Evolutionary conservation across 2,888 invertebrate genomes (phyloP), one percentile per base, ranked within the genome.

Genomic region (Chrysolina haemoptera): DNA sequence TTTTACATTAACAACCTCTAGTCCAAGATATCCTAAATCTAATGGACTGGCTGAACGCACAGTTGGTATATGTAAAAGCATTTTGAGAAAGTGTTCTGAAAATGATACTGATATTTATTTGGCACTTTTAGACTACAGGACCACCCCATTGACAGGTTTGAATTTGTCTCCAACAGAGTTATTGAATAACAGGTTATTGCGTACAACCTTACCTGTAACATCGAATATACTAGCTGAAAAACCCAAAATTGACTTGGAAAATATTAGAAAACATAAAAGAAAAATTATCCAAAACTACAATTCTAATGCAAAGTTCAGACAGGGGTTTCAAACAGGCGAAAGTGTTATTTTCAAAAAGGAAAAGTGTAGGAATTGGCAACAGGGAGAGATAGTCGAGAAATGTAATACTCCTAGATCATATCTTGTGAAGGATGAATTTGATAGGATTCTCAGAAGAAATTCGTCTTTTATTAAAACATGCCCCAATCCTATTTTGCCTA

Each of bases 31-130:
- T 53, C 74, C 76, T 12, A 71, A 76, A 64, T 71, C 68, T 9
- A 78, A 76, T 68, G 74, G 76, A n/a, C 59, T 75, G 12, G 68
- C 73, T 12, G 80, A 84, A 75, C 77, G 73, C 68, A 74, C 75
- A 18, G 78, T 80, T 11, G 74, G 74, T 3, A 80, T 77, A 53
- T 71, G 71, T 43, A 81, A 81, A 72, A 65, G 20, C 18, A 70
- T 77, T 9, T 46, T 70, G 63, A 72, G 67, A 43, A 72, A 76
- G 64, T 76, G 35, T 41, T 35, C 53, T 55, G 71, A 68, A 18
- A 59, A 27, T 14, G 66, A 71, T 27, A 63, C 73, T 40, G 74
- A 76, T 62, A 63, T 74, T 74, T 63, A 68, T 50, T 50, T 50
- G 67, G 71, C 68, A 43, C 20, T 78, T 5, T 53, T 76, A 53